phyloP scores from a whole-genome alignment of 2,113 vertebrate species.

The Lasiurus cinereus region DNA sequence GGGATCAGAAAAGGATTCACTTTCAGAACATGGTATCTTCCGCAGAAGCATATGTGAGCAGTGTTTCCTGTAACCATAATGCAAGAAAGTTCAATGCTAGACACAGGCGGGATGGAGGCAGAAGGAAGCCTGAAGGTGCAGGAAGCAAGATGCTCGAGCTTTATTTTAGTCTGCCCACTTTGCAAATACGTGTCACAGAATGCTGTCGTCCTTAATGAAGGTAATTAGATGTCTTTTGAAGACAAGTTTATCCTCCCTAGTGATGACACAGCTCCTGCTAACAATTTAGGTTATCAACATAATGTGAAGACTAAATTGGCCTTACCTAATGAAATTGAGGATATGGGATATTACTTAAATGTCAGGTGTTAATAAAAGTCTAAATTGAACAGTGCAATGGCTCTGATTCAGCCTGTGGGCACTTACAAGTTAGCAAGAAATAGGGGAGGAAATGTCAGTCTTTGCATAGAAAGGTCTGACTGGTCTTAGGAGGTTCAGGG shows the following conservation, averaged over 20 bases:
- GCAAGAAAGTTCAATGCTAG: background rate
- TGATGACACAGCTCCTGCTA: constrained; percentile 72
- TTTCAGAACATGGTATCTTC: background rate
- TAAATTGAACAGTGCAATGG: background rate
- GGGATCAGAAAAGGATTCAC: background rate
- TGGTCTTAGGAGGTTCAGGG: background rate
- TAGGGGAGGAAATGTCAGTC: fast-evolving
- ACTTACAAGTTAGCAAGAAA: background rate
- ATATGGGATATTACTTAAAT: constrained; percentile 47
- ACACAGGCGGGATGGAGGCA: background rate
- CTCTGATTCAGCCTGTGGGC: background rate
- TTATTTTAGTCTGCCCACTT: constrained; percentile 76
- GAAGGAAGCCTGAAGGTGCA: constrained; percentile 42
- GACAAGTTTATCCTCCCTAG: constrained; percentile 74
- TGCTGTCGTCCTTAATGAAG: constrained; percentile 83
- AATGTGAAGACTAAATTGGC: constrained; percentile 51
- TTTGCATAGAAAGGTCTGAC: background rate
- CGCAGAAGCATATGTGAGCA: background rate
- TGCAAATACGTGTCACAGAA: constrained; percentile 66
- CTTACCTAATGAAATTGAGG: constrained; percentile 61
- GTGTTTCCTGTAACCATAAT: background rate
- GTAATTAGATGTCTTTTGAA: constrained; percentile 85
- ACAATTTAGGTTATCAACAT: constrained; percentile 70
- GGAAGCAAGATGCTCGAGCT: constrained; percentile 63
- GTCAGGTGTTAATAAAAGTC: constrained; percentile 69